These are phyloP conservation scores for Squalus acanthias DNA, from an alignment of 2,797 vertebrate species.

Conservation along the genomic window DNA sequence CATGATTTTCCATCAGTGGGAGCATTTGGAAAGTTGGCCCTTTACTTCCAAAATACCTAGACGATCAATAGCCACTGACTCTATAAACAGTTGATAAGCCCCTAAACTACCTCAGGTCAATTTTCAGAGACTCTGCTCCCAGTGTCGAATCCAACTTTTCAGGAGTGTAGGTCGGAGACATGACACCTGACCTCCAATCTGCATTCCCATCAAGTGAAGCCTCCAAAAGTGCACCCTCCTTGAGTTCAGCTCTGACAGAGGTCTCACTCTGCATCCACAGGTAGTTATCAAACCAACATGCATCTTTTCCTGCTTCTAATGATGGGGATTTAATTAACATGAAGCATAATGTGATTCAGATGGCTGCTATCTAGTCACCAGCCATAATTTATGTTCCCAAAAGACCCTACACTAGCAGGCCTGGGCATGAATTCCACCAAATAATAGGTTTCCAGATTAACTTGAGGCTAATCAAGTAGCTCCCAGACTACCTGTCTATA, in stretches of 20 bases:
- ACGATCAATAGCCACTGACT: too few species aligned
- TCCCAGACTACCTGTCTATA: background rate
- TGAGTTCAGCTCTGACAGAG: background rate
- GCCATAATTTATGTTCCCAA: background rate
- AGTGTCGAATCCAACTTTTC: too few species aligned
- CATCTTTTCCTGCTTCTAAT: background rate
- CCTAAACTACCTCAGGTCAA: too few species aligned
- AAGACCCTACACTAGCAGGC: background rate
- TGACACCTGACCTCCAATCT: background rate
- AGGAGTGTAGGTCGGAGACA: too few species aligned
- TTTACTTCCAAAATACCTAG: too few species aligned
- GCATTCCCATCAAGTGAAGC: background rate
- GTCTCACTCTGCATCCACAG: background rate
- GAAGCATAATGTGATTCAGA: background rate
- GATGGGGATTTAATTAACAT: background rate
- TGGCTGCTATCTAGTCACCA: background rate
- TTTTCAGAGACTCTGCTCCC: too few species aligned
- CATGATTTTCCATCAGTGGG: too few species aligned
- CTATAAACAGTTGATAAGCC: too few species aligned
- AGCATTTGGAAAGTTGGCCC: too few species aligned
- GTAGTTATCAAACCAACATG: background rate
- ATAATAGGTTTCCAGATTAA: background rate
- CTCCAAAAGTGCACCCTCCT: background rate
- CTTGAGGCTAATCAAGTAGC: background rate
- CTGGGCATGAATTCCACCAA: background rate